These are phyloP conservation scores for Conus betulinus DNA, from an alignment of 1,140 invertebrate species.

Conservation along the genomic window DNA sequence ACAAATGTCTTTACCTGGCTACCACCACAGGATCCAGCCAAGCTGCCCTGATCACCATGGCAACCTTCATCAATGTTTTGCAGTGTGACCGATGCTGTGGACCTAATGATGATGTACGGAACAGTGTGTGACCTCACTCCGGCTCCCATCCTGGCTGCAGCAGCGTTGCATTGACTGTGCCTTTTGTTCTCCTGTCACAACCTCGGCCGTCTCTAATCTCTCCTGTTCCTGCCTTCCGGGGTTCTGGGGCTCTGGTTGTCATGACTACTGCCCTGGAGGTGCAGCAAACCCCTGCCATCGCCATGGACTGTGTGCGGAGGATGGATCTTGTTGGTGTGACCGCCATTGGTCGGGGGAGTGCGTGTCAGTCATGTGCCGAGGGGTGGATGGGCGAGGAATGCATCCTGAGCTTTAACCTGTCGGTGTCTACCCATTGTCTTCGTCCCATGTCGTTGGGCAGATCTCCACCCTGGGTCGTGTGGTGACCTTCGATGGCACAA, in stretches of 20 bases:
- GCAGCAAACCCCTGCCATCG: slow-evolving; percentile 46
- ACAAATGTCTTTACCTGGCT: slow-evolving; percentile 37
- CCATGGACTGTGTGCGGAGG: slow-evolving; percentile 47
- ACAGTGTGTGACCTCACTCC: slow-evolving; percentile 36
- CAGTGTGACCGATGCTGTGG: slow-evolving; percentile 22
- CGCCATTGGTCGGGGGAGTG: slow-evolving; percentile 51
- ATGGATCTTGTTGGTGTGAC: slow-evolving; percentile 53
- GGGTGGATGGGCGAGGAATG: slow-evolving; percentile 55
- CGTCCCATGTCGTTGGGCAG: slow-evolving; percentile 37
- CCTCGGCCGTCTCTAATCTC: not conserved
- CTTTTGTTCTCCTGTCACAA: slow-evolving; percentile 37
- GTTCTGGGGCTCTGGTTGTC: slow-evolving; percentile 50
- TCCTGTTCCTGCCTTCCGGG: slow-evolving; percentile 52
- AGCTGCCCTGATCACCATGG: slow-evolving; percentile 41
- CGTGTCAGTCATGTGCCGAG: slow-evolving; percentile 45
- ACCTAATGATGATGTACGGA: slow-evolving; percentile 13
- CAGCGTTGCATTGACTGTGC: slow-evolving; percentile 48
- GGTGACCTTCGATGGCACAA: slow-evolving; percentile 50
- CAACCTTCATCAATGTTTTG: slow-evolving; percentile 45
- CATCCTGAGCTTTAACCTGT: slow-evolving; percentile 40
- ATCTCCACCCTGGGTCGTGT: slow-evolving; percentile 41
- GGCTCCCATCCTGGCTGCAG: slow-evolving; percentile 44
- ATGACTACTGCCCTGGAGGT: slow-evolving; percentile 50
- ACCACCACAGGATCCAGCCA: slow-evolving; percentile 26
- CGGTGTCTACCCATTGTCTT: not conserved